Base-by-base conservation (phyloP, 2,888 invertebrate species). In the Hoplodrina ambigua region DNA sequence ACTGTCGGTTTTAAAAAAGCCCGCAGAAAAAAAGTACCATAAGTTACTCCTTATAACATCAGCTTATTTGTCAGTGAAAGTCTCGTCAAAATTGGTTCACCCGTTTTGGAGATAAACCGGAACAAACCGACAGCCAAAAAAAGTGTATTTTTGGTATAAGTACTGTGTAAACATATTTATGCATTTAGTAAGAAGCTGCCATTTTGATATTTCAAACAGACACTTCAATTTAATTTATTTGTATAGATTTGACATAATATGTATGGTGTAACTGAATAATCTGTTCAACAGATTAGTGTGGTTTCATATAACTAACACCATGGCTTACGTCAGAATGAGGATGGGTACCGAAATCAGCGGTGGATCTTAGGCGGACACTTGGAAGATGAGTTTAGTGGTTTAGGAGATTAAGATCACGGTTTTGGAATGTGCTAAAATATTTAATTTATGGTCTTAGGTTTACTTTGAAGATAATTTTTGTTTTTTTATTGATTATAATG, bases 211-310 rank as follows among this genome's bases (percentile, higher is more conserved):
- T 25, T 2, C 25, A 25, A 25, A 25, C 25, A 25, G 2, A 25
- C 25, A 25, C 25, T 25, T 25, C 25, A 25, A 25, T 25, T 25
- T 25, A 2, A 2, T 25, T 25, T 25, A 25, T 25, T 25, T 25
- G 25, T 25, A 25, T 25, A 25, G 25, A 25, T 78, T 69, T 77
- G 59, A 78, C 68, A 73, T 77, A 72, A 82, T 81, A 78, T 80
- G 69, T 74, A 76, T 74, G 64, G 63, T 56, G 75, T 75, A 82
- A 82, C 80, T 77, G 77, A 84, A 79, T 84, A 85, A 84, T 88
- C 86, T 86, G 86, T 82, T 85, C 72, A 82, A 86, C 79, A 89
- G 90, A 92, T 92, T 90, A 92, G 86, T 85, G 86, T 85, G 83
- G 81, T 82, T 79, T 69, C 72, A 81, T 80, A 84, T 80, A 78